Evolutionary conservation across 2,113 vertebrate species (phyloP), one percentile per base, ranked within the genome.

Genomic region (Azemiops feae): DNA sequence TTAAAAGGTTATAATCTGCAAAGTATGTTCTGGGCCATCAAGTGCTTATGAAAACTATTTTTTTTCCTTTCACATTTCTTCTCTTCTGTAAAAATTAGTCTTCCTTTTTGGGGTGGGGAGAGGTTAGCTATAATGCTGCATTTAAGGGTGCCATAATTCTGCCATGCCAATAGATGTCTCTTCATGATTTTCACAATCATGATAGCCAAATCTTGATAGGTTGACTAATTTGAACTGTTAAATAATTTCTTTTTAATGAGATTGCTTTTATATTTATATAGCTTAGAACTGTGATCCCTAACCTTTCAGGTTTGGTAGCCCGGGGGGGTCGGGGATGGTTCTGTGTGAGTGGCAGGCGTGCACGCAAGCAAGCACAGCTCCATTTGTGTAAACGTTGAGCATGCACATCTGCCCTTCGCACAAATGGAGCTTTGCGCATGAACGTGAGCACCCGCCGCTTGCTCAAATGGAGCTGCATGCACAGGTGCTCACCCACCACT

Each of bases 261-360:
- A 74, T 74, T 74, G n/a, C n/a, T 74, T 74, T 74, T 20, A 74
- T 74, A 74, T 74, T 18, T 74, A 0, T 74, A 74, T 34, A 74
- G n/a, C n/a, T 69, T n/a, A 69, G 30, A 69, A 69, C 30, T 14
- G 11, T 7, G 10, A 30, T 12, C 58, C 58, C 27, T 10, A 64
- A 12, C 10, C 27, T 64, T 64, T 64, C 10, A 30, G 58, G 27
- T 3, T 64, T 64, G 58, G 58, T 64, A 27, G 3, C 27, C 27
- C 10, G 1, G 1, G 1, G 27, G 25, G 58, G 1, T 1, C 0
- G 25, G 1, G 7, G 1, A 30, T 64, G 58, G 10, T 64, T 30
- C 10, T 64, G 10, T 30, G 58, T 64, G 3, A 30, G 27, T 64
- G 58, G 58, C 58, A 58, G 57, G 23, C 8, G 2, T 5, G 23